Evolutionary conservation across 2,888 invertebrate species (phyloP), one percentile per base, ranked within the genome.

Genomic region (Synanthedon formicaeformis): DNA sequence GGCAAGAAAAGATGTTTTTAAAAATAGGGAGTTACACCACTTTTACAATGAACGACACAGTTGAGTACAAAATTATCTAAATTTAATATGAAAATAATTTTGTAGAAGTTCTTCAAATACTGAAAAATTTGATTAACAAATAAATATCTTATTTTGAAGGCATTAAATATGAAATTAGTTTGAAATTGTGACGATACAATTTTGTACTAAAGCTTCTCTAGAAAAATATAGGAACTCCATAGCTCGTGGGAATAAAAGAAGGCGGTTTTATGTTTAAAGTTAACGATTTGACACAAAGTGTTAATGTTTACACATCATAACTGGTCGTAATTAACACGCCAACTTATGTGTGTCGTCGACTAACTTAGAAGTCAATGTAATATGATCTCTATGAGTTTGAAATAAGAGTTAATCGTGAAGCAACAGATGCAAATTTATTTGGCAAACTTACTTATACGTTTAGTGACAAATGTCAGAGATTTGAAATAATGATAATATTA

Each of bases 221-320:
- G 13, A 45, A 45, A 45, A 45, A 5, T 45, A 45, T 45, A 45
- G n/a, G 45, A 45, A 45, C 45, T 5, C 45, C 14, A 45, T 45
- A 10, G 57, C 56, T 59, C 63, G 65, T 66, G 65, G 61, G 65
- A 66, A 65, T 58, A 57, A 51, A 40, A 60, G 6, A 45, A 57
- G 59, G 55, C 57, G 55, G 58, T 58, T 56, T 50, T 57, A 65
- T 67, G 65, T 63, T 59, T 61, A 65, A 65, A 65, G 56, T 65
- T 62, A 61, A 66, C 58, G 65, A 66, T 59, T 59, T 58, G 59
- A 61, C 61, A 62, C 59, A 67, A 58, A 67, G 62, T 65, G 62
- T 67, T 67, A 66, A 61, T 58, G 65, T 61, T 66, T 61, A 61
- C 65, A 66, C 65, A 60, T 63, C 61, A 66, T 61, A 64, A 59